A percentile compares a stretch with the other conserved stretches of the same genome.
Evolutionary conservation across 2,113 vertebrate genomes (phyloP).

Genomic region (Passer domesticus): DNA sequence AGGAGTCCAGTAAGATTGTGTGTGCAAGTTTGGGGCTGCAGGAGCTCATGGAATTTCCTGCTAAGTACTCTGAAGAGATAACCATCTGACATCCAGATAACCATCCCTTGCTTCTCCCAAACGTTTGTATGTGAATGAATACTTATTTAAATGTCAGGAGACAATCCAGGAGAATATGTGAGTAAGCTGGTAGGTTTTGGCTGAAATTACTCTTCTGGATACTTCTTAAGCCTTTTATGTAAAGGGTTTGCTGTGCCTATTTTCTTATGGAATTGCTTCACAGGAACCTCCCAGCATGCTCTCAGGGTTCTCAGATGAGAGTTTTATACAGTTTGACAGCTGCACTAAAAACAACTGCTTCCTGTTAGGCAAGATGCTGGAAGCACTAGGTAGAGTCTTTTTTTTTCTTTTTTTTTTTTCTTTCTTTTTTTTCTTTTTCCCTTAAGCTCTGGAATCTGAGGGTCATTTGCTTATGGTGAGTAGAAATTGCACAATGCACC

Average conservation of each 20-base stretch:
- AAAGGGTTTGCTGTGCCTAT: background rate
- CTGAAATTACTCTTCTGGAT: background rate
- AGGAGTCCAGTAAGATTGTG: background rate
- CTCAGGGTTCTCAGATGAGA: rapidly evolving
- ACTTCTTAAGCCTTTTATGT: background rate
- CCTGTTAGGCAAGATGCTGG: background rate
- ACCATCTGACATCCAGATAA: conserved; percentile 38
- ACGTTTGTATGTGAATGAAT: background rate
- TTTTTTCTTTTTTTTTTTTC: background rate
- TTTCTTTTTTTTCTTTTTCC: rapidly evolving
- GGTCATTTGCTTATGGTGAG: background rate
- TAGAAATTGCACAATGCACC: background rate
- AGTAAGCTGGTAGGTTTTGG: background rate
- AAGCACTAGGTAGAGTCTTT: background rate
- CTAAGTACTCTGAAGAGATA: background rate
- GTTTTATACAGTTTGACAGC: background rate
- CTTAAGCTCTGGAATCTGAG: background rate
- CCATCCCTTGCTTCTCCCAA: background rate
- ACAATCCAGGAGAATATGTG: background rate
- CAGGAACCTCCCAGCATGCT: background rate
- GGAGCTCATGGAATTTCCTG: conserved; percentile 47
- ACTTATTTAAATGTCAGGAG: background rate
- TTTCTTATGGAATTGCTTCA: background rate
- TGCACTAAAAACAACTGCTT: background rate
- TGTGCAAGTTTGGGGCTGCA: background rate